Base-by-base conservation (phyloP, 2,797 vertebrate species). In the Spheniscus humboldti region DNA sequence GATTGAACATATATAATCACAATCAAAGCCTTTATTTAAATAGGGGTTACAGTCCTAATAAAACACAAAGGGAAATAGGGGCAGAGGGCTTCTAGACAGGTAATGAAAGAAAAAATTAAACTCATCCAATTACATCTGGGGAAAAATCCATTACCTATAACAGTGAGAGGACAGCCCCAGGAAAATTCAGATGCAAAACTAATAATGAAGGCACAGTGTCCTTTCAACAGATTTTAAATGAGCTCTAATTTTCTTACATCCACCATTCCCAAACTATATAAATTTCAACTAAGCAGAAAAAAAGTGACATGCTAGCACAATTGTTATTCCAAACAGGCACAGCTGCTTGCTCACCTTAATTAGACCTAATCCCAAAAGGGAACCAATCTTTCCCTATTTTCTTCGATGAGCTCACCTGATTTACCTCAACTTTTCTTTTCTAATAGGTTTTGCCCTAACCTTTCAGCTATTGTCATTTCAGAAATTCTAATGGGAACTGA, bases 31-130 rank as follows among this genome's bases (percentile, higher is more conserved):
- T 98, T 98, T 99, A 99, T 99, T 99, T 98, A 98, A 99, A 99
- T 99, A 98, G 98, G 98, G 98, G 98, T 99, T 99, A 98, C 98
- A 99, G 98, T 99, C 98, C 99, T 99, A 99, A 99, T 99, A 99
- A 99, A 99, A 99, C 99, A 99, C 98, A 98, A 98, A 98, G 98
- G 99, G 98, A 99, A 98, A 98, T 93, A 98, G 98, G 99, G 99
- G 99, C 98, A 98, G 98, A 98, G 99, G 99, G 99, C 99, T 99
- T 97, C 97, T 98, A 98, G 98, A 99, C 98, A 99, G 99, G 99
- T 99, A 99, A 99, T 99, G 99, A 99, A 99, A 99, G 99, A 99
- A 99, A 99, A 99, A 99, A 99, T 99, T 99, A 99, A 99, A 99
- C 99, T 99, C 99, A 99, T 99, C 99, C 99, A 99, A 99, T 99